Evolutionary conservation across 2,888 invertebrate genomes (phyloP).

Genomic region (Synergus itoensis): DNA sequence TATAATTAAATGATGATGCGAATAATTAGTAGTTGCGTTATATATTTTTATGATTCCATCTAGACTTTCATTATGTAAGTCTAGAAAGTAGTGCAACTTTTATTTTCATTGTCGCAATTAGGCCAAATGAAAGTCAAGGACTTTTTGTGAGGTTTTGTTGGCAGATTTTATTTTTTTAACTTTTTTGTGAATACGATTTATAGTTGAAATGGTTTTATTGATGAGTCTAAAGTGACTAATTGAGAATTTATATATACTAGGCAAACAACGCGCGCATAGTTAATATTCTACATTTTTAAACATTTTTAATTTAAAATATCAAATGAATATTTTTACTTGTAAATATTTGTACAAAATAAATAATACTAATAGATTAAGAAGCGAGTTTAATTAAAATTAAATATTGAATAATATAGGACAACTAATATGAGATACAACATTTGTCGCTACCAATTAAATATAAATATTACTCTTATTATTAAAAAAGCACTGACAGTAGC

Average conservation of each 20-base stretch:
- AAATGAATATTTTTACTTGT: too few species aligned
- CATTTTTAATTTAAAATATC: too few species aligned
- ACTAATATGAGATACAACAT: too few species aligned
- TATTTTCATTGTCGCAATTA: slow-evolving; percentile 31
- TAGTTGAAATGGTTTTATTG: background rate
- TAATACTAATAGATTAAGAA: too few species aligned
- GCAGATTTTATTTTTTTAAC: background rate
- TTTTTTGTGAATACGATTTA: background rate
- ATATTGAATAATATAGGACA: too few species aligned
- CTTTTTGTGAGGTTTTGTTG: slow-evolving; percentile 6
- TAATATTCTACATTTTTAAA: too few species aligned
- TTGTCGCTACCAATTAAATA: too few species aligned
- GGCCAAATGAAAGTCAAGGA: slow-evolving; percentile 24
- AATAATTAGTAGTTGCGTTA: background rate
- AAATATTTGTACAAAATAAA: too few species aligned
- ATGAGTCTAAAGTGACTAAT: background rate
- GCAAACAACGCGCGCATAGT: too few species aligned
- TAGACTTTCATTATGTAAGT: slow-evolving; percentile 12
- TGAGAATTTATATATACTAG: background rate
- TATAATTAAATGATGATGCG: background rate
- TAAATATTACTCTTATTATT: too few species aligned
- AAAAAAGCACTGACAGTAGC: too few species aligned
- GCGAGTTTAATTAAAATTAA: too few species aligned
- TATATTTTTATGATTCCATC: slow-evolving; percentile 25
- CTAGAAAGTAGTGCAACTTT: slow-evolving; percentile 34